These are phyloP conservation scores for Xenopus borealis DNA, from an alignment of 2,113 vertebrate species.

Conservation along the genomic window DNA sequence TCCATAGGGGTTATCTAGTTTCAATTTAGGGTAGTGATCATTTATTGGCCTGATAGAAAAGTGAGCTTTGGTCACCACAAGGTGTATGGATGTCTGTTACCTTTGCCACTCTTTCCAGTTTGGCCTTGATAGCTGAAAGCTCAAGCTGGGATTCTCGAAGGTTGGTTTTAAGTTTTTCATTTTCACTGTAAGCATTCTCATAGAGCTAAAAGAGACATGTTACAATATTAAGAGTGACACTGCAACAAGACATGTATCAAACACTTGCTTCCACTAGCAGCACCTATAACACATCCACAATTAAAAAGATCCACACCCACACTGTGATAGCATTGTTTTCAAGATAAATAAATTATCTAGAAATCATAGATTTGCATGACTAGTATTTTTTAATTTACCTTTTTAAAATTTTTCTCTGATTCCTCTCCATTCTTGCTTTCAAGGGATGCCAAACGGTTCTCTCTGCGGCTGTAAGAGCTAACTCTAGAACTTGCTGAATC, in stretches of 20 bases:
- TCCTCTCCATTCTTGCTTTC: constrained; percentile 76
- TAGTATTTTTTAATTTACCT: constrained; percentile 61
- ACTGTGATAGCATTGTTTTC: too few species aligned
- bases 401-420: constrained; percentile 82
- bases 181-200: constrained; percentile 85
- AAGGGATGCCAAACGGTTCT: constrained; percentile 78
- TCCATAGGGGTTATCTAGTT: too few species aligned
- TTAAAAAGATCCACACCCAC: too few species aligned
- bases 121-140: constrained; percentile 78
- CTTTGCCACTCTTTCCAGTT: constrained; percentile 87
- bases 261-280: too few species aligned
- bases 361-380: neutral
- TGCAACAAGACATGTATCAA: too few species aligned
- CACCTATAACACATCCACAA: too few species aligned
- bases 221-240: too few species aligned
- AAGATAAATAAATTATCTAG: too few species aligned
- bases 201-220: constrained; percentile 72
- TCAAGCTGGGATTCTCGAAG: constrained; percentile 89
- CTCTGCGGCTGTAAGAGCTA: constrained; percentile 79
- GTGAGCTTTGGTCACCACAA: neutral
- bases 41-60: too few species aligned
- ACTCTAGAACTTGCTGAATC: constrained; percentile 70
- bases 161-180: constrained; percentile 88
- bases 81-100: constrained; percentile 58
- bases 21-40: too few species aligned